Percentiles rank a stretch among this genome's conserved stretches.
Conservation (phyloP, 2,113 vertebrate genomes). For the Opisthocomus hoazin region DNA sequence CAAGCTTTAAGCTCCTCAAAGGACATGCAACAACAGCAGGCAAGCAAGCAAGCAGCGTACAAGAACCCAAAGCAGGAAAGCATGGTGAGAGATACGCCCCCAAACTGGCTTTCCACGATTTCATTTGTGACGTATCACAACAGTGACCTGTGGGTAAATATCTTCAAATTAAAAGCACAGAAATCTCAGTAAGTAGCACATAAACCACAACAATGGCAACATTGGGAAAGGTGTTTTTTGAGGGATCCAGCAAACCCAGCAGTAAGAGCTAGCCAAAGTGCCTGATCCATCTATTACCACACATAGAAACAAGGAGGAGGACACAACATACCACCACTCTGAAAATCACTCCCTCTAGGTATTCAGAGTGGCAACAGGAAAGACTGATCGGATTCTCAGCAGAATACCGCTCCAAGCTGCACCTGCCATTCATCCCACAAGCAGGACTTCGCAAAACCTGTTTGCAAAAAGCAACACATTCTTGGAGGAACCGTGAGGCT, state of each 20-base stretch:
- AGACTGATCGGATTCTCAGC: neutral
- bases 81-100: rapidly evolving
- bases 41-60: neutral
- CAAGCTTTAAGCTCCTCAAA: neutral
- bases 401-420: neutral
- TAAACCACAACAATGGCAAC: neutral
- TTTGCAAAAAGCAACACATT: neutral
- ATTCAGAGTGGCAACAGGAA: neutral
- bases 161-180: neutral
- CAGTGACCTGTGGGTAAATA: neutral
- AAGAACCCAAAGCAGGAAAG: neutral
- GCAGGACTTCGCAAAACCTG: neutral
- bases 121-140: neutral
- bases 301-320: neutral
- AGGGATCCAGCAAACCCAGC: neutral
- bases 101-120: neutral
- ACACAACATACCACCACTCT: rapidly evolving
- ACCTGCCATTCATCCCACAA: neutral
- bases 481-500: neutral
- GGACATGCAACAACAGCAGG: neutral
- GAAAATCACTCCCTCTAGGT: neutral
- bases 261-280: neutral
- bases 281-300: neutral
- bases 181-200: neutral
- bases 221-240: neutral